Percentiles rank a stretch among this genome's conserved stretches.
phyloP scores from a whole-genome alignment of 2,113 vertebrate genomes.

The Marmota monax region DNA sequence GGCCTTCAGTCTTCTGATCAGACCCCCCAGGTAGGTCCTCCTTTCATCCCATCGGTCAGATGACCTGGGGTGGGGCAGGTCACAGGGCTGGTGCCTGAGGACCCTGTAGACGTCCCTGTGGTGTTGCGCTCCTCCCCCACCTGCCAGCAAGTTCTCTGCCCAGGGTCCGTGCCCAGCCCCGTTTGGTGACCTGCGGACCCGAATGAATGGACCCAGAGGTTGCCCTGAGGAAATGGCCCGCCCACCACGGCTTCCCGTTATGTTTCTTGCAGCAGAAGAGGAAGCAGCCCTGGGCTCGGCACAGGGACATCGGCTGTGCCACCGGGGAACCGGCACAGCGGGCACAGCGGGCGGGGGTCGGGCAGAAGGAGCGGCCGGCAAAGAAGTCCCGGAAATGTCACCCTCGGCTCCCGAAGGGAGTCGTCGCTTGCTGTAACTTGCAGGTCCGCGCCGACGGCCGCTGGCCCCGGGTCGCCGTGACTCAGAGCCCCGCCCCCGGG shows the following conservation, averaged over 20 bases:
- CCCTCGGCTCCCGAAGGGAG: background rate
- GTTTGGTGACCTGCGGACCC: no score
- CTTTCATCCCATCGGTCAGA: background rate
- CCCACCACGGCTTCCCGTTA: background rate
- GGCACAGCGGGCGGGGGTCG: background rate
- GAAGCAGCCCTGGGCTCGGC: background rate
- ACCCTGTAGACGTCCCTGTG: accelerated
- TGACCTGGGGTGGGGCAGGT: background rate
- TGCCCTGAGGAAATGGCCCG: background rate
- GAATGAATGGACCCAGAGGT: no score
- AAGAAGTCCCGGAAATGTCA: background rate
- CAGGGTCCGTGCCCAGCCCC: background rate
- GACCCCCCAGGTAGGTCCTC: background rate
- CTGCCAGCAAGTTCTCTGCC: background rate
- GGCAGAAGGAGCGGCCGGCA: background rate
- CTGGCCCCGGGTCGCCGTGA: background rate
- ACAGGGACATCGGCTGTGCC: background rate
- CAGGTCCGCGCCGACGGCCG: background rate
- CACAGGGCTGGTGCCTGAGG: background rate
- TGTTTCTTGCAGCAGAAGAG: background rate
- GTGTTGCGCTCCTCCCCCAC: background rate
- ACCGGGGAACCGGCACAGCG: background rate
- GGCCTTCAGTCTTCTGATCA: background rate
- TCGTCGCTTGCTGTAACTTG: constrained; percentile 51
- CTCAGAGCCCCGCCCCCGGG: constrained; percentile 26